Evolutionary conservation across 30 jellyfish, hydroid and myxozoan genomes (phyloP).

Genomic region (Aurelia sp.): DNA sequence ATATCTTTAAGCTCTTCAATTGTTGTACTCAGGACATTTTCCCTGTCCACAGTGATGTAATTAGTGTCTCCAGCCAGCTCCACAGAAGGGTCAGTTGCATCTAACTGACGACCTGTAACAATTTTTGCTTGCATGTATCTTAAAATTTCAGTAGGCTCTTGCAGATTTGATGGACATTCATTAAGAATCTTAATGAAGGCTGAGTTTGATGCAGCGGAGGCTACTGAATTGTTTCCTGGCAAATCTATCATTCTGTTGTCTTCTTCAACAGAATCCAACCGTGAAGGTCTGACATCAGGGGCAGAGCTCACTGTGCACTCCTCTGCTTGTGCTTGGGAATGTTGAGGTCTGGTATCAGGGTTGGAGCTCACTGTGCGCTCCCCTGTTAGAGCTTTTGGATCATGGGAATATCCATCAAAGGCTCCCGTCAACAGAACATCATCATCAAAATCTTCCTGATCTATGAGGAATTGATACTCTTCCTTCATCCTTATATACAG

Average conservation of each 20-base stretch:
- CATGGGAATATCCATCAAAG: neutral
- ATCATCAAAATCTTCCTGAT: slow-evolving; percentile 29
- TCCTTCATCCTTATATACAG: slow-evolving; percentile 20
- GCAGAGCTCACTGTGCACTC: neutral
- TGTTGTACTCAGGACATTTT: slow-evolving; percentile 20
- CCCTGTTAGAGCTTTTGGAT: too few species aligned
- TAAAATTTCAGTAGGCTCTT: slow-evolving; percentile 42
- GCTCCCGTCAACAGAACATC: neutral
- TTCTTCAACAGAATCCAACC: too few species aligned
- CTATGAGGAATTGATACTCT: slow-evolving; percentile 22
- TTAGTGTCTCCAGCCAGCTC: slow-evolving; percentile 51
- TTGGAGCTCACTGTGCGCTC: too few species aligned
- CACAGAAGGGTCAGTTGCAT: slow-evolving; percentile 7
- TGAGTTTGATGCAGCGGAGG: neutral
- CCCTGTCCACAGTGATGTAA: slow-evolving; percentile 55
- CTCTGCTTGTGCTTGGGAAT: neutral
- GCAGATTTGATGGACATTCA: slow-evolving; percentile 1
- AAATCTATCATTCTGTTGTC: too few species aligned
- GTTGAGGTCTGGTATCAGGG: too few species aligned
- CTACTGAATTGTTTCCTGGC: too few species aligned
- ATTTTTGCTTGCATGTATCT: slow-evolving; percentile 37
- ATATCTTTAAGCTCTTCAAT: slow-evolving; percentile 42
- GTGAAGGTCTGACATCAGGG: neutral
- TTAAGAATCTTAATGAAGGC: neutral
- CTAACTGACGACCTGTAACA: slow-evolving; percentile 50